Evolutionary conservation across 2,797 vertebrate genomes (phyloP).

Genomic region (Acipenser ruthenus): DNA sequence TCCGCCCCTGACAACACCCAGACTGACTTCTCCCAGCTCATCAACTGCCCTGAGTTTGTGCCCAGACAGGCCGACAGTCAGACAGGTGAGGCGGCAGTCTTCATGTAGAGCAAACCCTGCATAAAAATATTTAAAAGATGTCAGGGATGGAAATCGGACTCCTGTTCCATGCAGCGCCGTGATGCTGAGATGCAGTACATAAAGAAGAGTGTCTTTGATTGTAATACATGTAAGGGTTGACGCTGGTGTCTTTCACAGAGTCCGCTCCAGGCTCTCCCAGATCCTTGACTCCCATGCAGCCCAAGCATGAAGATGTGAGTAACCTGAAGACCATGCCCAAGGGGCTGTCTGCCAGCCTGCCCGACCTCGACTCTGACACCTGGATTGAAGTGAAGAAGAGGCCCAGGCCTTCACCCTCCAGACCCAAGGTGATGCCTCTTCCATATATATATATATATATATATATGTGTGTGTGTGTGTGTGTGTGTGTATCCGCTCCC

Average conservation of each 20-base stretch:
- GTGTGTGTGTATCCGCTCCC: no score
- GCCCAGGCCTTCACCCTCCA: slow-evolving; percentile 80
- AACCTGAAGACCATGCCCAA: slow-evolving; percentile 95
- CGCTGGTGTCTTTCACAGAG: slow-evolving; percentile 34
- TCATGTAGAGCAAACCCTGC: no score
- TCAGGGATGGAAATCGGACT: no score
- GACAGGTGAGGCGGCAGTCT: slow-evolving; percentile 48
- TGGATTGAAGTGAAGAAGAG: slow-evolving; percentile 99
- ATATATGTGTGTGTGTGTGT: no score
- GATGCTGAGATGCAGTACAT: no score
- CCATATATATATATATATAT: no score
- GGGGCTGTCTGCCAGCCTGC: slow-evolving; percentile 88
- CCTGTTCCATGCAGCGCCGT: no score
- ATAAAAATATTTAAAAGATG: no score
- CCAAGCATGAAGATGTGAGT: slow-evolving; percentile 73
- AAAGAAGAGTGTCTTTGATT: no score
- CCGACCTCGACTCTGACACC: slow-evolving; percentile 89
- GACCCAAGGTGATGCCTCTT: slow-evolving; percentile 68
- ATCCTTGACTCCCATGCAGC: slow-evolving; percentile 56
- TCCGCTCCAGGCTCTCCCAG: slow-evolving; percentile 70
- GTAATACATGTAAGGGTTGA: no score
- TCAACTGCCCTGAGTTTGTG: slow-evolving; percentile 93
- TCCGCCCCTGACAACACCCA: slow-evolving; percentile 69
- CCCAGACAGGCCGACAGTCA: slow-evolving; percentile 78
- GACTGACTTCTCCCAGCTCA: slow-evolving; percentile 91